phyloP scores from a whole-genome alignment of 1,140 invertebrate species.

The Cheumatopsyche charites region DNA sequence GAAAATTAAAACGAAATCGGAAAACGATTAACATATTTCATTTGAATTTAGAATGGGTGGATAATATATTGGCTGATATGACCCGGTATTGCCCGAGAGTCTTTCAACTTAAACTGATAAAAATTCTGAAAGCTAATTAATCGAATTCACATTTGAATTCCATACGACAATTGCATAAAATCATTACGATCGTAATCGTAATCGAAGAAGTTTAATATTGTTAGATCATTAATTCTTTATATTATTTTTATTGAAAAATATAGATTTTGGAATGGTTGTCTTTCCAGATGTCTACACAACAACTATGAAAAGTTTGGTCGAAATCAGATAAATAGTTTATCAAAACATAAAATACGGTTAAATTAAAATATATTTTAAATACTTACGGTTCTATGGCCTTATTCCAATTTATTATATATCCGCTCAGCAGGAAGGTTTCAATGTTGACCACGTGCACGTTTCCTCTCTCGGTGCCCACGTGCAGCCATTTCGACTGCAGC shows the following conservation, averaged over 20 bases:
- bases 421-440: constrained; percentile 93
- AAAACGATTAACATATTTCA: constrained; percentile 11
- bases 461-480: constrained; percentile 96
- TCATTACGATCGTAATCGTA: no score
- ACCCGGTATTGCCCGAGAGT: neutral
- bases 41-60: neutral
- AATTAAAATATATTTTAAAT: constrained; percentile 37
- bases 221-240: no score
- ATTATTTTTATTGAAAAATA: no score
- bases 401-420: constrained; percentile 99
- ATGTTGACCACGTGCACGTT: constrained; percentile 98
- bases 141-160: no score
- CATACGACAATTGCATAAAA: no score
- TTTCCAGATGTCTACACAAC: no score
- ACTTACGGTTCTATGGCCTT: constrained; percentile 99
- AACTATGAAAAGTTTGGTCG: no score
- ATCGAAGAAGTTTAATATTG: no score
- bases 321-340: neutral
- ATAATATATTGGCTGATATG: neutral
- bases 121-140: neutral
- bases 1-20: constrained; percentile 14
- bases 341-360: neutral
- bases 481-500: constrained; percentile 97
- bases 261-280: no score
- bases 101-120: neutral